Base-by-base conservation (phyloP, 2,113 vertebrate species). In the Rhadina sibilatrix region DNA sequence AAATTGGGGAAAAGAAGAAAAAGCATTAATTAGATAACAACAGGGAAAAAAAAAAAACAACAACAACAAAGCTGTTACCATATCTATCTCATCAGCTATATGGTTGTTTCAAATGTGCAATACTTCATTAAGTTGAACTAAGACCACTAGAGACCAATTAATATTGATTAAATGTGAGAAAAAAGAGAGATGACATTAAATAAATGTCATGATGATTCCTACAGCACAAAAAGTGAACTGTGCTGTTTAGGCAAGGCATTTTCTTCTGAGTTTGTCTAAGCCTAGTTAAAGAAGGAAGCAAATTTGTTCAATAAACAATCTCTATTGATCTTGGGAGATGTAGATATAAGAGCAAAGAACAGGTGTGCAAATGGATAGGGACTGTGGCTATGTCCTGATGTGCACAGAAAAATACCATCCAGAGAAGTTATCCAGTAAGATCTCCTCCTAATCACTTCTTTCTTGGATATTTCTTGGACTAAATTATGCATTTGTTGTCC, bases 121-220 rank as follows among this genome's bases (percentile, higher is more conserved):
- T 87, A 93, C 61, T 82, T 97, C 72, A 94, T 95, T 74, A 79
- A 92, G 69, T 40, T 59, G 91, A 93, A 96, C 78, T 95, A 94
- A 94, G 81, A 97, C 69, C 46, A 75, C 64, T 38, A 94, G 94
- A 85, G 60, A 59, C 64, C 87, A 94, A 98, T 97, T 95, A 77
- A 74, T 50, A 89, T 93, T 89, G 95, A 97, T 93, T 87, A 94
- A 86, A 89, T 56, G 84, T 33, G 60, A 93, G 47, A 50, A 49
- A 49, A 68, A 78, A 88, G 80, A 75, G 96, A 85, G 70, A 47
- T 79, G 15, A 77, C 83, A 85, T 61, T 35, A 95, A 94, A 80
- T 71, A 96, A 94, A 95, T 66, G 64, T 31, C 83, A 91, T 77
- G 83, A 93, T 95, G 82, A 20, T 94, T 89, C 90, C 76, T 68